A percentile compares a stretch with the other conserved stretches of the same genome.
phyloP scores from a whole-genome alignment of 2,797 vertebrate genomes.

The Phoxinus dragarum region DNA sequence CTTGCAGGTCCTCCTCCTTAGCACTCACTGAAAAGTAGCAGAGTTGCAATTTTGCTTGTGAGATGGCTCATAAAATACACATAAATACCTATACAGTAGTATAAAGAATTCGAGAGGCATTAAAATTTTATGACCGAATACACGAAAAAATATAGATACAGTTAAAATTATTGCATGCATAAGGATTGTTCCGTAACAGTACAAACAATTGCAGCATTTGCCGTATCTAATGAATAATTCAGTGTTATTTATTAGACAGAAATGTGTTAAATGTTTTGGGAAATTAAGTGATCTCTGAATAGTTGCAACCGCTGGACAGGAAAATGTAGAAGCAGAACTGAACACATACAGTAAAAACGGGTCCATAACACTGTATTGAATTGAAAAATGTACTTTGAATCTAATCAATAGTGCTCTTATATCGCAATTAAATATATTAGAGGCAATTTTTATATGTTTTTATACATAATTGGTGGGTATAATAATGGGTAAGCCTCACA shows the following conservation, averaged over 20 bases:
- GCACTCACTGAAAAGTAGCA: conserved; percentile 43
- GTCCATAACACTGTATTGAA: not conserved
- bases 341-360: not conserved
- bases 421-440: not conserved
- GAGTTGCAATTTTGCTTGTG: conserved; percentile 21
- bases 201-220: conserved; percentile 1
- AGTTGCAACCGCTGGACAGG: not conserved
- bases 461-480: not conserved
- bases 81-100: conserved; percentile 1
- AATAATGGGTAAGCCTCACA: not conserved
- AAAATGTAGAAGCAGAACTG: not conserved
- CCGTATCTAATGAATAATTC: conserved; percentile 2
- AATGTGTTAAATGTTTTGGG: not conserved
- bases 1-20: conserved; percentile 35
- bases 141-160: not conserved
- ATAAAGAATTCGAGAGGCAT: conserved; percentile 2
- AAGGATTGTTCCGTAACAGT: not conserved
- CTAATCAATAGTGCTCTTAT: not conserved
- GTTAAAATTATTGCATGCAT: conserved; percentile 8
- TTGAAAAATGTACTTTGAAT: not conserved
- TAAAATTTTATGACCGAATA: conserved; percentile 17
- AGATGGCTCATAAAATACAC: conserved; percentile 24
- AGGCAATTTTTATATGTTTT: too few relatives aligned
- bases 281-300: not conserved
- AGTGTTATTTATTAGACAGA: not conserved